phyloP scores from a whole-genome alignment of 2,888 invertebrate species.

The Yponomeuta evonymella region DNA sequence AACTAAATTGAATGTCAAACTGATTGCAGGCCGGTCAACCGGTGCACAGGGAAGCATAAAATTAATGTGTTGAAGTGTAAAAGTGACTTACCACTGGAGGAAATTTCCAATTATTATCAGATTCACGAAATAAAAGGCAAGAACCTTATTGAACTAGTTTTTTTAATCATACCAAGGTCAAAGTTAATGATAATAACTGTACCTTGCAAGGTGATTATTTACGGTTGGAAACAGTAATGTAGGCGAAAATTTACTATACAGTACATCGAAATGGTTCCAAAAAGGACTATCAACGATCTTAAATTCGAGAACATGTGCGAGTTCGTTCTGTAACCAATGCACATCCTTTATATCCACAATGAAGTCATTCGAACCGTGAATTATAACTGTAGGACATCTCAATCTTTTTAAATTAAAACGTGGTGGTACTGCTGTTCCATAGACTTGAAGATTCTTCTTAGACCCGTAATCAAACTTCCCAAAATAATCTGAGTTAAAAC shows the following conservation, averaged over 20 bases:
- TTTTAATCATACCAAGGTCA: not conserved
- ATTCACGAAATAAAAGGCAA: too few relatives aligned
- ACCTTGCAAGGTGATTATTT: not conserved
- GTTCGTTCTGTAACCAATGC: not conserved
- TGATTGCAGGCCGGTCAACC: too few relatives aligned
- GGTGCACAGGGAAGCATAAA: too few relatives aligned
- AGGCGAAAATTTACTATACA: not conserved
- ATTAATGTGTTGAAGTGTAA: too few relatives aligned
- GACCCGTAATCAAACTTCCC: not conserved
- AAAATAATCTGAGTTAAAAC: not conserved
- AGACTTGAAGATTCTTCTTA: not conserved
- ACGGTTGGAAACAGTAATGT: not conserved
- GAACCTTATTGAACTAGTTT: not conserved
- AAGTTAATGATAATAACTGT: not conserved
- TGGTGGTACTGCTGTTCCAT: not conserved
- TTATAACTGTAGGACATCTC: not conserved
- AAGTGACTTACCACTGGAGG: too few relatives aligned
- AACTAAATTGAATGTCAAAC: too few relatives aligned
- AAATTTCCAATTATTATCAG: too few relatives aligned
- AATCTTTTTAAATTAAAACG: not conserved
- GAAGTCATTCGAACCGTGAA: not conserved
- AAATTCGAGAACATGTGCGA: not conserved
- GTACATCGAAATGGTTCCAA: conserved; percentile 4
- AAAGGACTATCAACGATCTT: conserved; percentile 9
- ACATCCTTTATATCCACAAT: conserved; percentile 4